These are phyloP conservation scores for Acanthis flammea DNA, from an alignment of 2,797 vertebrate species.

Conservation along the genomic window DNA sequence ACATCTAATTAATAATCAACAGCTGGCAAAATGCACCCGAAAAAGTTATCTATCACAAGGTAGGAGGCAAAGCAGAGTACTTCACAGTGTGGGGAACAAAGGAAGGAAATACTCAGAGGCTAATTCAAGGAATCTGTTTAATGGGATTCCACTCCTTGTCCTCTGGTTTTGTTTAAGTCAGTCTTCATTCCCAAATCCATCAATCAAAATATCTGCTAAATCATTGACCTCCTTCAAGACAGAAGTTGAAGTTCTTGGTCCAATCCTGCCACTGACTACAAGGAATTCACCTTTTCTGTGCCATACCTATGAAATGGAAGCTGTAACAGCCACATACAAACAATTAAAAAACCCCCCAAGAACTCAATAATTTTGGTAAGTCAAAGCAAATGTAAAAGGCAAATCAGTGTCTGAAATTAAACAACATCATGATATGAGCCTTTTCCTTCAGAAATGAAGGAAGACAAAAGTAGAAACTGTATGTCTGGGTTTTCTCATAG, in stretches of 20 bases:
- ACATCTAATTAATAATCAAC: not conserved
- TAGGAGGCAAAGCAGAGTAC: not conserved
- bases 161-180: not conserved
- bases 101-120: not conserved
- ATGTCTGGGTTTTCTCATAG: constrained; percentile 13
- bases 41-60: not conserved
- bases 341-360: not conserved
- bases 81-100: not conserved
- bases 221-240: not conserved
- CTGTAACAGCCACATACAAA: not conserved
- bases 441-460: not conserved
- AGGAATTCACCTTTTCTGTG: not conserved
- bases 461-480: constrained; percentile 1
- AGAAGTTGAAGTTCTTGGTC: not conserved
- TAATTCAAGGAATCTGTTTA: not conserved
- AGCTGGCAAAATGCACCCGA: not conserved
- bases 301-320: not conserved
- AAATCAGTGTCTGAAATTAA: not conserved
- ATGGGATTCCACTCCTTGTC: not conserved
- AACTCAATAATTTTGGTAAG: not conserved
- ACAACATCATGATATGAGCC: not conserved
- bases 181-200: not conserved
- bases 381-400: not conserved
- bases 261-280: not conserved
- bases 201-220: not conserved